A percentile compares a stretch with the other conserved stretches of the same genome.
phyloP scores from a whole-genome alignment of 1,140 invertebrate genomes.

The Drosophila varians region DNA sequence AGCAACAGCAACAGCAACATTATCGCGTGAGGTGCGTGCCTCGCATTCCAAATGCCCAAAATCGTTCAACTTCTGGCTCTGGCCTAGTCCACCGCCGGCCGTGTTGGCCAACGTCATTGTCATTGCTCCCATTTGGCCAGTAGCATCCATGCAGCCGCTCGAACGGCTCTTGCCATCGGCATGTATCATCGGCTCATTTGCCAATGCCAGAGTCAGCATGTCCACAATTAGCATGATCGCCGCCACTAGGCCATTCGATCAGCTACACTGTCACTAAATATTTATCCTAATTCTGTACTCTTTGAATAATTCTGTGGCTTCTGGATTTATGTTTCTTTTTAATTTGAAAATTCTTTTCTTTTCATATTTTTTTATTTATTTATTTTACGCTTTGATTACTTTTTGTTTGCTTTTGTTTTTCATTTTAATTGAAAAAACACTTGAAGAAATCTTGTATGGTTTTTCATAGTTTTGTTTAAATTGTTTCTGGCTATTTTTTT shows the following conservation, averaged over 20 bases:
- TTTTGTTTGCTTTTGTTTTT: too few species aligned
- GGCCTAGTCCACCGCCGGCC: slow-evolving; percentile 51
- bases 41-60: slow-evolving; percentile 49
- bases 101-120: slow-evolving; percentile 33
- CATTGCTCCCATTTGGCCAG: background rate
- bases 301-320: too few species aligned
- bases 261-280: background rate
- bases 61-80: slow-evolving; percentile 34
- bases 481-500: too few species aligned
- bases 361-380: too few species aligned
- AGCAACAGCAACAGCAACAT: slow-evolving; percentile 37
- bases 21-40: slow-evolving; percentile 54
- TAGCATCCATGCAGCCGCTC: slow-evolving; percentile 10
- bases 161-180: slow-evolving; percentile 16
- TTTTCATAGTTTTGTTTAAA: too few species aligned
- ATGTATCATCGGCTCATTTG: slow-evolving; percentile 36
- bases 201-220: slow-evolving; percentile 65
- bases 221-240: slow-evolving; percentile 64
- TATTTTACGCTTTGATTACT: too few species aligned
- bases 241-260: background rate
- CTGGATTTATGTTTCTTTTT: too few species aligned
- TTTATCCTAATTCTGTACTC: too few species aligned
- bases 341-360: too few species aligned
- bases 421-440: too few species aligned
- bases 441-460: too few species aligned